phyloP scores from a whole-genome alignment of 2,888 invertebrate species.

The Andrena flavipes region DNA sequence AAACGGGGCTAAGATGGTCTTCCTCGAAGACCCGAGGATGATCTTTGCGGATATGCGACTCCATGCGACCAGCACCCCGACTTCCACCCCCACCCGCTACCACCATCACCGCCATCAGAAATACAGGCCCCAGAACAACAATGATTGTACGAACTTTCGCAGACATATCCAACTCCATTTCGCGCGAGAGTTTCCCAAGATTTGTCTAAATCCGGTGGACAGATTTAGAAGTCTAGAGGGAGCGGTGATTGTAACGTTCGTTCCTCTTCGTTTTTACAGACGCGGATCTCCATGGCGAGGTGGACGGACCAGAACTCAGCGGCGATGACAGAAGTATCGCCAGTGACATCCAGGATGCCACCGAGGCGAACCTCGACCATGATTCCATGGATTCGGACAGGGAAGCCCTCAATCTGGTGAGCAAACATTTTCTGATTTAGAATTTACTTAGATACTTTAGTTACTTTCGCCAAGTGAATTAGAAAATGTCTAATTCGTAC shows the following conservation, averaged over 20 bases:
- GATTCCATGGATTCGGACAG: slow-evolving; percentile 89
- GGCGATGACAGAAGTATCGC: slow-evolving; percentile 88
- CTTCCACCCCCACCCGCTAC: slow-evolving; percentile 81
- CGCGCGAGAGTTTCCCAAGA: too few relatives aligned
- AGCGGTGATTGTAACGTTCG: not conserved
- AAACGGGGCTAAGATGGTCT: slow-evolving; percentile 80
- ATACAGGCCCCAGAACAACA: slow-evolving; percentile 83
- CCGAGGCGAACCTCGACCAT: slow-evolving; percentile 86
- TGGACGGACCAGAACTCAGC: slow-evolving; percentile 87
- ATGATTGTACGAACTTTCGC: slow-evolving; percentile 78
- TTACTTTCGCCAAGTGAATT: too few relatives aligned
- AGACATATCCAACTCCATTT: not conserved
- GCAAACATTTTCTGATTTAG: slow-evolving; percentile 64
- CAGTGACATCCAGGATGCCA: slow-evolving; percentile 86
- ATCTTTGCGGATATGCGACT: slow-evolving; percentile 83
- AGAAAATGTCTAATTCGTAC: too few relatives aligned
- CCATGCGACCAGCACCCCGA: slow-evolving; percentile 83
- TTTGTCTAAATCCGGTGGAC: too few relatives aligned
- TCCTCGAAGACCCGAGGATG: slow-evolving; percentile 84
- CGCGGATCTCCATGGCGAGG: slow-evolving; percentile 87
- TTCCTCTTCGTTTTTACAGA: slow-evolving; percentile 84
- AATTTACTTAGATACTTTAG: too few relatives aligned
- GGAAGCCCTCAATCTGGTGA: slow-evolving; percentile 88
- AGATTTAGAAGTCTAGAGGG: too few relatives aligned
- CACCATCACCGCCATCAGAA: slow-evolving; percentile 75